These are phyloP conservation scores for Campylorhamphus procurvoides DNA, from an alignment of 2,113 vertebrate species.

Conservation along the genomic window DNA sequence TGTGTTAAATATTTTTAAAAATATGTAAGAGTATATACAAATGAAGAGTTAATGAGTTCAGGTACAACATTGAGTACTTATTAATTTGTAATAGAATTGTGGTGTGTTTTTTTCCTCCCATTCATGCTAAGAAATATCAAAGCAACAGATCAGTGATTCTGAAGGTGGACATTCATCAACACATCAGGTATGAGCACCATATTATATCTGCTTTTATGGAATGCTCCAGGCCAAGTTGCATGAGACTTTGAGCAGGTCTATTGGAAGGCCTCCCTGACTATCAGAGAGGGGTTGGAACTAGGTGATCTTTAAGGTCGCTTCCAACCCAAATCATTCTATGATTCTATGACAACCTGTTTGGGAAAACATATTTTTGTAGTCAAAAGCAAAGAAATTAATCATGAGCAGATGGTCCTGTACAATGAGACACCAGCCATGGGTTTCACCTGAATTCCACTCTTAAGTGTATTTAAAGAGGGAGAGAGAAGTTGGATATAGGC, in stretches of 20 bases:
- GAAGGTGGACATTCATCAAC: background rate
- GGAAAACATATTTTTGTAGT: background rate
- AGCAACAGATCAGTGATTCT: background rate
- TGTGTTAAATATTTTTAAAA: background rate
- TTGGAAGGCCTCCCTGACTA: background rate
- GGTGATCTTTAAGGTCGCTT: background rate
- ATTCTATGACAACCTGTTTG: background rate
- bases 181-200: background rate
- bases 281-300: background rate
- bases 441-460: background rate
- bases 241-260: background rate
- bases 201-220: background rate
- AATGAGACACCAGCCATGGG: fast-evolving
- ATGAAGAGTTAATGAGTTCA: background rate
- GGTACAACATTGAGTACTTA: background rate
- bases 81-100: background rate
- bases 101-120: background rate
- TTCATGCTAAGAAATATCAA: background rate
- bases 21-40: background rate
- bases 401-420: background rate
- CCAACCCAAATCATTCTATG: background rate
- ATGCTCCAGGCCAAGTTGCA: background rate
- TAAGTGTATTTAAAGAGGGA: background rate
- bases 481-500: background rate
- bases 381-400: background rate